These are phyloP conservation scores for Hestina assimilis DNA, from an alignment of 1,140 invertebrate species.

Conservation along the genomic window DNA sequence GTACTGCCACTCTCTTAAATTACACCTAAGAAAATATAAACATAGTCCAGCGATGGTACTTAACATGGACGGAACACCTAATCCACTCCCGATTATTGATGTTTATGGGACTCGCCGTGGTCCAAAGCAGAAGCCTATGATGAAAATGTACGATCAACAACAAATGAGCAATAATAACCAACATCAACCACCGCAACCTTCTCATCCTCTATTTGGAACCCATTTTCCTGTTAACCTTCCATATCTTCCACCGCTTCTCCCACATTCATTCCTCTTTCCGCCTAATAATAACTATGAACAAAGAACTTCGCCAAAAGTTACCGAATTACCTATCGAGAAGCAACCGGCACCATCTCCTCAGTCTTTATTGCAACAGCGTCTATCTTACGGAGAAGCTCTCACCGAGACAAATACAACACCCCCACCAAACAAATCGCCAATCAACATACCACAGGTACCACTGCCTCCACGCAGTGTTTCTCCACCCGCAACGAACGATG, in stretches of 20 bases:
- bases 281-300: constrained; percentile 71
- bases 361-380: constrained; percentile 59
- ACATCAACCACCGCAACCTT: constrained; percentile 45
- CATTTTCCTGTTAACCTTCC: constrained; percentile 71
- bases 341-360: constrained; percentile 37
- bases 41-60: constrained; percentile 92
- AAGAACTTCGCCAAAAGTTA: constrained; percentile 44
- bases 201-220: constrained; percentile 64
- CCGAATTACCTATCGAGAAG: constrained; percentile 40
- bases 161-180: constrained; percentile 36
- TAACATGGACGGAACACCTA: constrained; percentile 92
- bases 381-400: constrained; percentile 48
- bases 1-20: constrained; percentile 98
- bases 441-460: constrained; percentile 53
- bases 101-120: constrained; percentile 93
- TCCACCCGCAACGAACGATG: constrained; percentile 61
- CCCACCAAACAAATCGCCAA: constrained; percentile 52
- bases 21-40: constrained; percentile 95
- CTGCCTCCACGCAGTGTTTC: constrained; percentile 37
- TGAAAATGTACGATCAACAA: constrained; percentile 60
- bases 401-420: constrained; percentile 35
- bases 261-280: constrained; percentile 70
- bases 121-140: constrained; percentile 83
- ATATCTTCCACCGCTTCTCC: constrained; percentile 64
- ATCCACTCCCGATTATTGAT: constrained; percentile 92